Conservation (phyloP, 2,797 vertebrate species). For the Gambusia yucatana region DNA sequence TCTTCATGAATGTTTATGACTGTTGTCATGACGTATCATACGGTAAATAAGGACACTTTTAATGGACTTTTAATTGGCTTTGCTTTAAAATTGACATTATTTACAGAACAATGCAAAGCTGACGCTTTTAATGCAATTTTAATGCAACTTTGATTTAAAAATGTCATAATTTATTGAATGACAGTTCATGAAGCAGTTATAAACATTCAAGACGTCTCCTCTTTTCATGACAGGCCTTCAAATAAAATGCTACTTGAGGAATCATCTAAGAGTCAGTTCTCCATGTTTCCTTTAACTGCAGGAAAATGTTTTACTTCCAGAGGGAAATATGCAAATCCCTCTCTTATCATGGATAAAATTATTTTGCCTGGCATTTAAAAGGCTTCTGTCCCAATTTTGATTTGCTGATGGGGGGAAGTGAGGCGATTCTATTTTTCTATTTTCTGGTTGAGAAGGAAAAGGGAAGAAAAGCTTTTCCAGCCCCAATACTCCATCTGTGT, state of each 20-base stretch:
- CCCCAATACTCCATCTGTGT: slow-evolving; percentile 39
- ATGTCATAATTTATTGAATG: too few relatives aligned
- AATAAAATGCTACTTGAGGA: background rate
- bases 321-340: background rate
- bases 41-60: too few relatives aligned
- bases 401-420: background rate
- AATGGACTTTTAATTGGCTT: too few relatives aligned
- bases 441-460: background rate
- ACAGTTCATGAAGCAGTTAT: too few relatives aligned
- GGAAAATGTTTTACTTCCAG: background rate
- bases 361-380: background rate
- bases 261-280: background rate
- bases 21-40: too few relatives aligned
- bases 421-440: background rate
- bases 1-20: too few relatives aligned
- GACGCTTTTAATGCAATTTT: too few relatives aligned
- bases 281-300: background rate
- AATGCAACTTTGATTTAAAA: too few relatives aligned
- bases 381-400: background rate
- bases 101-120: too few relatives aligned
- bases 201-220: too few relatives aligned
- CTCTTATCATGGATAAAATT: background rate
- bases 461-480: slow-evolving; percentile 29
- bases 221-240: too few relatives aligned
- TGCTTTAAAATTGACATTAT: too few relatives aligned